Percentiles rank a stretch among this genome's conserved stretches.
Conservation (phyloP, 2,888 invertebrate genomes). For the Drosophila mayaguana region DNA sequence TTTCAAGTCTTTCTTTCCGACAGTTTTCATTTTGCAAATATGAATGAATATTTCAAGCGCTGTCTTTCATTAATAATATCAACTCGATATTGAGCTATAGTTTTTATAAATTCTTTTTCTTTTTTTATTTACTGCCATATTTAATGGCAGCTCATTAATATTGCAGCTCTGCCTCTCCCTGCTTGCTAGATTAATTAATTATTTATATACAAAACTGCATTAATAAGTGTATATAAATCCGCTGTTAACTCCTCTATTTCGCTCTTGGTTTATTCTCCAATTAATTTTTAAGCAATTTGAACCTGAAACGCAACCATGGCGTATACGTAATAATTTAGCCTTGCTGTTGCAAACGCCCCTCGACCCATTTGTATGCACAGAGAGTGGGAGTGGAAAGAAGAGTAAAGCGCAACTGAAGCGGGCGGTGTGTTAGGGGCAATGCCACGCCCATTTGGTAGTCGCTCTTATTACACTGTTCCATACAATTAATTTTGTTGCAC, state of each 20-base stretch:
- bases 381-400: no score
- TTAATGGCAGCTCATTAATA: slow-evolving; percentile 43
- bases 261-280: slow-evolving; percentile 39
- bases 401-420: not conserved
- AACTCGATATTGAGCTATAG: slow-evolving; percentile 8
- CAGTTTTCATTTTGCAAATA: not conserved
- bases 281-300: slow-evolving; percentile 57
- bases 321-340: slow-evolving; percentile 71
- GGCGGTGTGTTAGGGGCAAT: not conserved
- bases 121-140: slow-evolving; percentile 30
- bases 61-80: slow-evolving; percentile 14
- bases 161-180: slow-evolving; percentile 20
- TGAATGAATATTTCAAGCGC: slow-evolving; percentile 2
- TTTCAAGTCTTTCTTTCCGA: not conserved
- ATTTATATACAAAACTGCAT: slow-evolving; percentile 17
- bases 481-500: slow-evolving; percentile 64
- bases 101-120: not conserved
- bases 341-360: slow-evolving; percentile 25
- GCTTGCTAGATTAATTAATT: slow-evolving; percentile 23
- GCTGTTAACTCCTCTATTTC: slow-evolving; percentile 8
- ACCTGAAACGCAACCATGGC: slow-evolving; percentile 40
- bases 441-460: slow-evolving; percentile 29
- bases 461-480: slow-evolving; percentile 66
- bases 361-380: slow-evolving; percentile 15
- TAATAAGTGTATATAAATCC: slow-evolving; percentile 19